A percentile compares a stretch with the other conserved stretches of the same genome.
These are phyloP conservation scores for Ptilorrhoa leucosticta DNA, from an alignment of 2,113 vertebrate species.

Conservation along the genomic window DNA sequence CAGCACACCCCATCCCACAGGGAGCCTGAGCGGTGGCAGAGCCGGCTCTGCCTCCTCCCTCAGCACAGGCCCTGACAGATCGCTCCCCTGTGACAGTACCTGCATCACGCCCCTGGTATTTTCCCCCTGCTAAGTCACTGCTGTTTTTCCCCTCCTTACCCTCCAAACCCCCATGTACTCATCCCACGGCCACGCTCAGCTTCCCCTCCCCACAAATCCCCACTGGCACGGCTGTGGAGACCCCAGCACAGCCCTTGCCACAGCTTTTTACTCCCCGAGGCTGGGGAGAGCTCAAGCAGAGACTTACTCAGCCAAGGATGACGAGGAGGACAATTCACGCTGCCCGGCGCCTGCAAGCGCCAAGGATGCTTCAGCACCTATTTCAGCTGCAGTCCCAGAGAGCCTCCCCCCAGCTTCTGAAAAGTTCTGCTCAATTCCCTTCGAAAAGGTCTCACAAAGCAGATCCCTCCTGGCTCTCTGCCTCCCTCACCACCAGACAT, in stretches of 20 bases:
- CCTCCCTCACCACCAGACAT: slow-evolving; percentile 3
- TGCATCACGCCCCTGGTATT: neutral
- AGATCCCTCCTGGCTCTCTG: slow-evolving; percentile 11
- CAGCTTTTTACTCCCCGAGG: neutral
- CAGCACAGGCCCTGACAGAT: neutral
- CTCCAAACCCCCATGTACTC: neutral
- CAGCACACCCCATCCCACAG: neutral
- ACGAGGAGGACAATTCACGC: rapidly evolving
- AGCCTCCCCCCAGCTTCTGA: neutral
- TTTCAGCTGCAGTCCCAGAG: neutral
- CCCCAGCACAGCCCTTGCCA: neutral
- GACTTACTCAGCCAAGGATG: neutral
- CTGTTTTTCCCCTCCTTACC: neutral
- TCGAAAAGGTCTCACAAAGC: neutral
- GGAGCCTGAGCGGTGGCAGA: rapidly evolving
- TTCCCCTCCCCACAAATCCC: neutral
- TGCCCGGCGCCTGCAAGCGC: rapidly evolving
- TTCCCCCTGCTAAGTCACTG: neutral
- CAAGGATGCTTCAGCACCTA: slow-evolving; percentile 20
- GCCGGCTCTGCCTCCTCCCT: neutral
- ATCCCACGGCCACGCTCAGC: rapidly evolving
- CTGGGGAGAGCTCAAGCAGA: neutral
- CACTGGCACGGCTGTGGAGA: neutral
- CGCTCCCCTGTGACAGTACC: neutral
- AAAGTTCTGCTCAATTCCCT: neutral